Percentiles rank a stretch among this genome's conserved stretches.
phyloP scores from a whole-genome alignment of 2,113 vertebrate species.

The Hypanus sabinus region DNA sequence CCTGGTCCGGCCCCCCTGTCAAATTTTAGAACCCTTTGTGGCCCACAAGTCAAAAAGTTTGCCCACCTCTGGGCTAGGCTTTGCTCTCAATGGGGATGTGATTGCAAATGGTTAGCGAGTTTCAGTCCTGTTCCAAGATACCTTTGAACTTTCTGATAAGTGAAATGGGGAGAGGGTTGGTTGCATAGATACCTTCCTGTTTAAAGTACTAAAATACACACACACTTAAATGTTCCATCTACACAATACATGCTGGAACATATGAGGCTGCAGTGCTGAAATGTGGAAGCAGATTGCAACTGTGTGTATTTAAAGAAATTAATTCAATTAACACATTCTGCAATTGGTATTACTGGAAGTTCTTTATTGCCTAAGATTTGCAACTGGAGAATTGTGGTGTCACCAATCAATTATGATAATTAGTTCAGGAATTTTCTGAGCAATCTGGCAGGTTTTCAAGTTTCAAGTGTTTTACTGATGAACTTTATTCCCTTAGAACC shows the following conservation, averaged over 20 bases:
- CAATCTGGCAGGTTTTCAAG: slow-evolving; percentile 23
- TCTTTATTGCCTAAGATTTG: slow-evolving; percentile 23
- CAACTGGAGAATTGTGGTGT: not conserved
- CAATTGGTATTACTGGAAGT: not conserved
- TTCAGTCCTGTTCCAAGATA: not conserved
- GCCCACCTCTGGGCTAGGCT: too few species aligned
- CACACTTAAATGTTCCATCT: not conserved
- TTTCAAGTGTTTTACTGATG: slow-evolving; percentile 10
- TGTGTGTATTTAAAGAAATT: slow-evolving; percentile 17
- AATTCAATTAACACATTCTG: slow-evolving; percentile 21
- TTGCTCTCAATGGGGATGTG: not conserved
- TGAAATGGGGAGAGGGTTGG: not conserved
- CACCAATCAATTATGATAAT: slow-evolving; percentile 23
- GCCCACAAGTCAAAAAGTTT: too few species aligned
- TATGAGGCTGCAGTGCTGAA: not conserved
- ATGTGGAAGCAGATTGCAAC: not conserved
- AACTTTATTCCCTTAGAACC: not conserved
- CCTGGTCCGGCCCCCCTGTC: too few species aligned
- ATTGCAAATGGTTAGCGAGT: not conserved
- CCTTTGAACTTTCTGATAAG: not conserved
- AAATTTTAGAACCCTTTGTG: too few species aligned
- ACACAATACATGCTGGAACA: not conserved
- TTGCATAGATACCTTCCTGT: not conserved
- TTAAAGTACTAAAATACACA: not conserved
- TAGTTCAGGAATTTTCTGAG: slow-evolving; percentile 27